phyloP scores from a whole-genome alignment of 2,113 vertebrate genomes.

The Myotis lucifugus region DNA sequence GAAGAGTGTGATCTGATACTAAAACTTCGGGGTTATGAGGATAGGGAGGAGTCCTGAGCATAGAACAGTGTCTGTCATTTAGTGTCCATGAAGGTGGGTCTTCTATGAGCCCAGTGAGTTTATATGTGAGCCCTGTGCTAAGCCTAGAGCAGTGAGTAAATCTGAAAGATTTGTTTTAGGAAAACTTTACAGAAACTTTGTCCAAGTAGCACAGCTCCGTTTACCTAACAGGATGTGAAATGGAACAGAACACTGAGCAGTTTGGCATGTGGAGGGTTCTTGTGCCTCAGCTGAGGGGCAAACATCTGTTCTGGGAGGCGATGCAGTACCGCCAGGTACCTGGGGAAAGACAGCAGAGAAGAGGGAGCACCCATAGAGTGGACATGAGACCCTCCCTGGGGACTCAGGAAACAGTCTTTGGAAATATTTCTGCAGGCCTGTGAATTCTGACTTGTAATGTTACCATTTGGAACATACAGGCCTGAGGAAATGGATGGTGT shows the following conservation, averaged over 20 bases:
- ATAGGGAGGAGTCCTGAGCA: background rate
- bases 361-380: background rate
- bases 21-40: background rate
- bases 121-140: background rate
- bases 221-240: background rate
- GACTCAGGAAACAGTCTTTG: background rate
- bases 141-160: background rate
- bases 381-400: background rate
- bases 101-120: background rate
- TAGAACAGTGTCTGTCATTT: background rate
- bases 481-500: background rate
- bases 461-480: background rate
- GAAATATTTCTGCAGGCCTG: background rate
- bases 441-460: constrained; percentile 2
- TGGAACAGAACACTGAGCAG: background rate
- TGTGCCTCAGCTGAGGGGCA: background rate
- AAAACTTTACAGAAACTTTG: constrained; percentile 42
- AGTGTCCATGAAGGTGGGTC: background rate
- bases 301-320: background rate
- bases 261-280: background rate
- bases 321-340: background rate
- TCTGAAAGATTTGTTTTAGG: background rate
- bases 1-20: background rate
- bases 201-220: background rate
- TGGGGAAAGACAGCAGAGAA: background rate